Evolutionary conservation across 2,888 invertebrate species (phyloP).

Genomic region (Zygogramma bicolorata): DNA sequence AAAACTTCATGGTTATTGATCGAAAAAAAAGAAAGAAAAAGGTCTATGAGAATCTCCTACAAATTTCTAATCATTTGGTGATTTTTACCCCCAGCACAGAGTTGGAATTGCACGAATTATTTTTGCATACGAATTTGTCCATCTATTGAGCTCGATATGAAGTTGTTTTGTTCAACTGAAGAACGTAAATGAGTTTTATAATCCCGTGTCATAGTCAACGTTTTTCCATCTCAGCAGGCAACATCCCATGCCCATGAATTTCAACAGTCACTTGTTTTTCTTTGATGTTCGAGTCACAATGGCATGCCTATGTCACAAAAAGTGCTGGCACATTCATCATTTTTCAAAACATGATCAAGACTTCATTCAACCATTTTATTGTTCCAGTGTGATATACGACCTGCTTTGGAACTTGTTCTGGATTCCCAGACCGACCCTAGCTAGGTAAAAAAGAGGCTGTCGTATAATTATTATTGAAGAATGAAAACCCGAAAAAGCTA

Average conservation of each 20-base stretch:
- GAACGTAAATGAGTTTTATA: neutral
- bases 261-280: conserved; percentile 14
- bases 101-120: too few species aligned
- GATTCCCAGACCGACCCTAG: conserved; percentile 24
- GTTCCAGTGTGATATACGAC: conserved; percentile 32
- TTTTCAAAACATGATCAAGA: conserved; percentile 30
- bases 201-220: neutral
- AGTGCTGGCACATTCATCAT: neutral
- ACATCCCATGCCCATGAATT: conserved; percentile 11
- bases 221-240: neutral
- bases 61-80: too few species aligned
- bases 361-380: conserved; percentile 33
- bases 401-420: conserved; percentile 32
- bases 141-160: too few species aligned
- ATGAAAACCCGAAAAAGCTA: conserved; percentile 12
- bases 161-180: neutral
- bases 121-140: too few species aligned
- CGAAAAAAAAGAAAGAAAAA: too few species aligned
- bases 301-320: conserved; percentile 14
- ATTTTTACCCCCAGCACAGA: too few species aligned
- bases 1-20: too few species aligned
- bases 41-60: too few species aligned
- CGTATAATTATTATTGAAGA: conserved; percentile 26
- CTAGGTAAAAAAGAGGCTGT: conserved; percentile 25
- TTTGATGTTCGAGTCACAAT: conserved; percentile 2